A percentile compares a stretch with the other conserved stretches of the same genome.
Conservation (phyloP, 2,113 vertebrate species). For the Bufo bufo region DNA sequence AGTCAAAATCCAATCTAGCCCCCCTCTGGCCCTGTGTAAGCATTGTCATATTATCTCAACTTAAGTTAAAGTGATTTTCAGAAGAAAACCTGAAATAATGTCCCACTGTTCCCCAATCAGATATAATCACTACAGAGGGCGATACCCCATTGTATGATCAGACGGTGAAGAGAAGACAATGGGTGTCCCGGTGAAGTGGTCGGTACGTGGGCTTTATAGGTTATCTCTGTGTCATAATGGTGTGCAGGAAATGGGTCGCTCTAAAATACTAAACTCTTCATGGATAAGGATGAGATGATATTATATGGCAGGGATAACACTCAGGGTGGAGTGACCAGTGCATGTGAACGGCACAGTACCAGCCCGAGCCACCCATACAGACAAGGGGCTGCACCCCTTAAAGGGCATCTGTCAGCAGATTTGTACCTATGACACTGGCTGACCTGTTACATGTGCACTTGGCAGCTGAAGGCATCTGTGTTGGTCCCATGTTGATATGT, state of each 20-base stretch:
- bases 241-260: constrained; percentile 7
- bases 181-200: not conserved
- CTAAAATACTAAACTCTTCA: not conserved
- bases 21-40: not conserved
- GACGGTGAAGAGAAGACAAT: not conserved
- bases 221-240: constrained; percentile 2
- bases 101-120: constrained; percentile 7
- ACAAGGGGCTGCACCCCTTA: not conserved
- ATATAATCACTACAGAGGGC: not conserved
- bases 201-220: not conserved
- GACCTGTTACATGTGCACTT: too few relatives aligned
- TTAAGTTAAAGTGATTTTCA: constrained; percentile 4
- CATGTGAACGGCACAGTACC: too few relatives aligned
- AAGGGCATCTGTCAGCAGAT: not conserved
- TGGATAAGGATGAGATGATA: not conserved
- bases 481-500: too few relatives aligned
- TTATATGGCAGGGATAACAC: not conserved
- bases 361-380: too few relatives aligned
- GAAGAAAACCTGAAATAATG: not conserved
- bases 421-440: too few relatives aligned
- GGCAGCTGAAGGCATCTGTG: too few relatives aligned
- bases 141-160: not conserved
- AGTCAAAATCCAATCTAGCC: not conserved
- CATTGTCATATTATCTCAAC: constrained; percentile 26
- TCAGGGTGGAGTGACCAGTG: too few relatives aligned